Evolutionary conservation across 2,888 invertebrate species (phyloP), one percentile per base, ranked within the genome.

Genomic region (Pilophorus perplexus): DNA sequence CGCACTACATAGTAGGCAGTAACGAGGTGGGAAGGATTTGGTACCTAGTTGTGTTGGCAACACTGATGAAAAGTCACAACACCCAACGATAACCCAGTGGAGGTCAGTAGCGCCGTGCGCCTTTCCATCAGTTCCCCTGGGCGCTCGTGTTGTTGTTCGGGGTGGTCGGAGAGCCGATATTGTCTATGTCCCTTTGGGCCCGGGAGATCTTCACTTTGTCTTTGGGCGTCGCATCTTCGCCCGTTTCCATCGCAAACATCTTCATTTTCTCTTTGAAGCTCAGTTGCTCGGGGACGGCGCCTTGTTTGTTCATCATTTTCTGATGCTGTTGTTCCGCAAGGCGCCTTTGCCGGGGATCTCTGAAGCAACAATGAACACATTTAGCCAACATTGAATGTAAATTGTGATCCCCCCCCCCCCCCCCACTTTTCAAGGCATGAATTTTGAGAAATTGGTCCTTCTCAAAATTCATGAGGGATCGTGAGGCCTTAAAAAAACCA

Each of bases 231-330:
- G 88, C 85, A 74, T 88, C 86, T 76, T 96, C 95, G 42, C 97
- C 97, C 12, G 94, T 89, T 80, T 97, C 96, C 80, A 91, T 86
- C 44, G 97, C 98, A 81, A 99, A 99, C 91, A 97, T 93, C 80
- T 94, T 94, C 96, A 98, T 98, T 80, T 99, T 99, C 79, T 99
- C 98, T 77, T 94, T 90, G 80, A 99, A 99, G 67, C 93, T 93
- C 69, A 98, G 83, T 74, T 95, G 93, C 77, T 97, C 96, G 66
- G 86, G 84, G 14, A 74, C 72, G 44, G 71, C 70, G 62, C 75
- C 73, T 72, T 75, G 72, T 16, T 46, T 60, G 71, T 82, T 79
- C 72, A 80, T 80, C 68, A 80, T 83, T 73, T 84, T 84, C 72
- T 85, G 83, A 70, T 84, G 84, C 73, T 86, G 85, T 74, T 86